Conservation (phyloP, 1,140 invertebrate genomes). For the Eurosta solidaginis region DNA sequence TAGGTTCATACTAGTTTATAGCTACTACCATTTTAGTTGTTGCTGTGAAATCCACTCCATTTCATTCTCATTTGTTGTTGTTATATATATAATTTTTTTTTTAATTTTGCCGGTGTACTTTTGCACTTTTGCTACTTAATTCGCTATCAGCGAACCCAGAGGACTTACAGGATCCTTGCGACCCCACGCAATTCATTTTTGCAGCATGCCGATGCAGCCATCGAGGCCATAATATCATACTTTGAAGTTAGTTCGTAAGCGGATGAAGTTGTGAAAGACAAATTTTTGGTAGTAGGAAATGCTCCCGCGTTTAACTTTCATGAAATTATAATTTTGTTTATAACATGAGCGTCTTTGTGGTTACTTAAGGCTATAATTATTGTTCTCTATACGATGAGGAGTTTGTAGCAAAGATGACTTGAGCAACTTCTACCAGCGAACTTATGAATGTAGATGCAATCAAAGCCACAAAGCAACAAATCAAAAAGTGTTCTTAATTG, state of each 20-base stretch:
- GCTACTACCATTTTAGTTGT: background rate
- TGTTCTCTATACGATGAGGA: background rate
- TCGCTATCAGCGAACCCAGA: slow-evolving; percentile 17
- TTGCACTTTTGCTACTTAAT: slow-evolving; percentile 28
- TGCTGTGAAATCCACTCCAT: background rate
- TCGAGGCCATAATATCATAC: background rate
- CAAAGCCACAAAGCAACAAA: no score
- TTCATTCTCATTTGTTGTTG: background rate
- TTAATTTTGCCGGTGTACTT: slow-evolving; percentile 19
- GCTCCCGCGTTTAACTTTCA: slow-evolving; percentile 59
- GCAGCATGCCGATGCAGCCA: slow-evolving; percentile 3
- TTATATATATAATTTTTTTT: background rate
- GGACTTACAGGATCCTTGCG: slow-evolving; percentile 19
- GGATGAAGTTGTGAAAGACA: slow-evolving; percentile 23
- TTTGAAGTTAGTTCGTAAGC: slow-evolving; percentile 20
- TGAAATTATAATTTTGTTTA: slow-evolving; percentile 59
- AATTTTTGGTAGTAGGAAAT: slow-evolving; percentile 37
- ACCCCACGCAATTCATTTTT: slow-evolving; percentile 8
- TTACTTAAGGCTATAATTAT: background rate
- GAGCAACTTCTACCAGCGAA: background rate
- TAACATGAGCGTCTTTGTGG: slow-evolving; percentile 53
- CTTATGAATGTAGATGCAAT: background rate
- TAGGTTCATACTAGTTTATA: background rate
- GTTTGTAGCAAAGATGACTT: background rate
- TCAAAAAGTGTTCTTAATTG: background rate